Evolutionary conservation across 2,113 vertebrate species (phyloP), one percentile per base, ranked within the genome.

Genomic region (Cavia aperea): DNA sequence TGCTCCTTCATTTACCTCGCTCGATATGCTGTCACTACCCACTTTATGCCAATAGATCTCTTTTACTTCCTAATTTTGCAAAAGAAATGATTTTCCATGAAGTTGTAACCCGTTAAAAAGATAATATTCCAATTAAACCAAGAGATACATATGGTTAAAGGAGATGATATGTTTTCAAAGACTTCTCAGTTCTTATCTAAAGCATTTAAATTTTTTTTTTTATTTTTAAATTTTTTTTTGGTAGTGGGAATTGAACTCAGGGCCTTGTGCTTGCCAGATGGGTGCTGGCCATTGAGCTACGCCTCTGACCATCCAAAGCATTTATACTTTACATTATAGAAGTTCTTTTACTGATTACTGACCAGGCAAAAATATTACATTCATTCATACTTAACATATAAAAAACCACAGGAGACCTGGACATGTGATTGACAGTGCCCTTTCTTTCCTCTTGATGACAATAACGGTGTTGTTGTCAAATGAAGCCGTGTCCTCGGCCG

Each of bases 121-220:
- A 33, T 24, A 60, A 73, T 60, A 6, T 62, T 56, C 31, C 21
- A 91, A 14, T 78, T 51, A 63, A 84, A 12, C 49, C 56, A 81
- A 78, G 36, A 92, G 66, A 84, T 49, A 56, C 4, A 24, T 58
- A 56, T 58, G 10, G 46, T 90, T 81, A 79, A 87, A 63, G 16
- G 33, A 63, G 68, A 92, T 63, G 46, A 39, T 2, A 58, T 60
- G 54, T 72, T 62, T 63, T 65, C 46, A 65, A 89, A 81, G 65
- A 70, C 66, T 92, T 93, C 84, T 26, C 5, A 81, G 49, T 68
- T 93, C 33, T 84, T 86, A 91, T 33, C 43, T 56, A 82, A 93
- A 65, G 5, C 58, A 13, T 73, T 93, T 36, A 39, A 39, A 39
- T 39, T 66, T 66, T 65, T 29, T 65, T 31, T 65, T 65, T 56